Conservation (phyloP, 2,113 vertebrate genomes). For the Glaucomys volans region DNA sequence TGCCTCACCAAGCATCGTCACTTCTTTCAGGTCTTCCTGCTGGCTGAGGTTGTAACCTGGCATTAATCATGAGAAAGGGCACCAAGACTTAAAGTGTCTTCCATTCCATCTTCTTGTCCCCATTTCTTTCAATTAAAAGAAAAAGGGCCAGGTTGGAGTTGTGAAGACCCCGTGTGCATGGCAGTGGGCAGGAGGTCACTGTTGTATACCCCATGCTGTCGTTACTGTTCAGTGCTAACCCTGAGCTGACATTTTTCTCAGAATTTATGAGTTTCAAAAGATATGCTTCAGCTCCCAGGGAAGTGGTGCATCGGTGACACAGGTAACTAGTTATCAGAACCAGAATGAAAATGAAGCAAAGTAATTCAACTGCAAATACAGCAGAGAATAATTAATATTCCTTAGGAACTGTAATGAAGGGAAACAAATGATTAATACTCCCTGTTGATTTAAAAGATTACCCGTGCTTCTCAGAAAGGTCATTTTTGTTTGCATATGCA, state of each 20-base stretch:
- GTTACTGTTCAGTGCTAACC: too few species aligned
- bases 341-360: slow-evolving; percentile 4
- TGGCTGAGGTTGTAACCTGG: not conserved
- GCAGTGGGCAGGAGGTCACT: not conserved
- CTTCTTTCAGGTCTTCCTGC: not conserved
- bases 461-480: not conserved
- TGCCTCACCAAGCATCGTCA: rapidly evolving
- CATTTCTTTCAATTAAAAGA: slow-evolving; percentile 38
- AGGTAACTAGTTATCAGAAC: not conserved
- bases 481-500: slow-evolving; percentile 32
- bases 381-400: slow-evolving; percentile 47
- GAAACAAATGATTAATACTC: slow-evolving; percentile 36
- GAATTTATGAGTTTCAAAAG: not conserved
- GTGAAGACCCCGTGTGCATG: not conserved
- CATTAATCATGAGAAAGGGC: not conserved
- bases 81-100: not conserved
- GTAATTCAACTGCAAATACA: slow-evolving; percentile 13
- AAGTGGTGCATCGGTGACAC: not conserved
- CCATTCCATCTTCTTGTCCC: not conserved
- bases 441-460: slow-evolving; percentile 57
- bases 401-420: not conserved
- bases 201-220: not conserved
- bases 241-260: not conserved
- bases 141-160: not conserved
- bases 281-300: not conserved